Evolutionary conservation across 2,888 invertebrate genomes (phyloP), one percentile per base, ranked within the genome.

Genomic region (Octonoba sinensis): DNA sequence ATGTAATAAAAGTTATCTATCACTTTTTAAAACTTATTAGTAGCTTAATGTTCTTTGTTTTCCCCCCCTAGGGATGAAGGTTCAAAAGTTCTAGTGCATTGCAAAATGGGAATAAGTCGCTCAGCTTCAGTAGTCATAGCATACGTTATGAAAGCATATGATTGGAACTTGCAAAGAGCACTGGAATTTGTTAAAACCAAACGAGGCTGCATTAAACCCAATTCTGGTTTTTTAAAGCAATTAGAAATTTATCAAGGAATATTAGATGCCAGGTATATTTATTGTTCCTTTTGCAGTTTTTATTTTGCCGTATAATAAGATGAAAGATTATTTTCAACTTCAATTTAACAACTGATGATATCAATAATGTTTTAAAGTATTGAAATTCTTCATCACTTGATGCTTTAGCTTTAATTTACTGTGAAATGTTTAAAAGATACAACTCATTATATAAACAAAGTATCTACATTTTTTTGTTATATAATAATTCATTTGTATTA

Each of bases 21-120:
- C 18, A n/a, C 18, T 57, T 12, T n/a, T 27, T 22, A 24, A 18
- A 22, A 62, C 11, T 12, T 64, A 22, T 54, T 54, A n/a, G 54
- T n/a, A 15, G 3, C 0, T 57, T 22, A 1, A 57, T 57, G 4
- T 15, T n/a, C 12, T 47, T 65, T 12, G 2, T 24, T 20, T 22
- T 70, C 27, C 11, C 20, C 36, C n/a, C 24, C 75, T 84, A 93
- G 93, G 89, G 93, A 94, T 86, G 93, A 94, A 87, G 95, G 95
- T 75, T 96, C 95, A 77, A 96, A 96, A 90, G 97, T 97, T 76
- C 91, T 99, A 86, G 99, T 99, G 69, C 99, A 99, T 89, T 99
- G 99, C 89, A 99, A 99, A 90, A 99, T 99, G 97, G 99, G 99
- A 27, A 96, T 99, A 83, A 98, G 97, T 89, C 91, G 99, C 85